These are phyloP conservation scores for Ispidina lecontei DNA, from an alignment of 2,797 vertebrate genomes.

Conservation along the genomic window DNA sequence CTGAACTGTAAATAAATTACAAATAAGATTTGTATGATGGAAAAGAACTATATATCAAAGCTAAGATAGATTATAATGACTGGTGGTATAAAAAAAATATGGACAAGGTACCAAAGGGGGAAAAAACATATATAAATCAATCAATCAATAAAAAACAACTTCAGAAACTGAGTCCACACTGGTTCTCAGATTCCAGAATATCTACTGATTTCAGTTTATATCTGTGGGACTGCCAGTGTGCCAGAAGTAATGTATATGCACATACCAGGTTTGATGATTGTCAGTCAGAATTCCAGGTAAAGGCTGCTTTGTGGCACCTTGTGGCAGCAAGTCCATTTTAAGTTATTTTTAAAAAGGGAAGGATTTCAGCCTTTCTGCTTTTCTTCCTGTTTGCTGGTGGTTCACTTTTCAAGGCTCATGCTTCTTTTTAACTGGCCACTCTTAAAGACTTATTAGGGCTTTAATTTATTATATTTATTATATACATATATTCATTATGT, in stretches of 20 bases:
- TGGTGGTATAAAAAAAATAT: background rate
- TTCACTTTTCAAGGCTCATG: conserved; percentile 22
- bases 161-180: background rate
- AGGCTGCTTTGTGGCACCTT: background rate
- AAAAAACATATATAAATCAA: too few species aligned
- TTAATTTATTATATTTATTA: too few species aligned
- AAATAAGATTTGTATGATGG: background rate
- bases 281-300: background rate
- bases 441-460: background rate
- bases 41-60: background rate
- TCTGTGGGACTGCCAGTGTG: background rate
- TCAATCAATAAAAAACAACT: too few species aligned
- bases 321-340: background rate
- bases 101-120: background rate
- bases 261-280: background rate
- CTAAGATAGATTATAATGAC: background rate
- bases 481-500: too few species aligned
- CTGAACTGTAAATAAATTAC: background rate
- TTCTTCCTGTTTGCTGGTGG: background rate
- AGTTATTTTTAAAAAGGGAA: background rate
- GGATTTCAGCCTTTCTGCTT: background rate
- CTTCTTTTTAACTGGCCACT: background rate
- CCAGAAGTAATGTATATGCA: background rate
- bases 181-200: background rate
- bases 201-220: background rate